phyloP scores from a whole-genome alignment of 2,797 vertebrate genomes.

The Uromys caudimaculatus region DNA sequence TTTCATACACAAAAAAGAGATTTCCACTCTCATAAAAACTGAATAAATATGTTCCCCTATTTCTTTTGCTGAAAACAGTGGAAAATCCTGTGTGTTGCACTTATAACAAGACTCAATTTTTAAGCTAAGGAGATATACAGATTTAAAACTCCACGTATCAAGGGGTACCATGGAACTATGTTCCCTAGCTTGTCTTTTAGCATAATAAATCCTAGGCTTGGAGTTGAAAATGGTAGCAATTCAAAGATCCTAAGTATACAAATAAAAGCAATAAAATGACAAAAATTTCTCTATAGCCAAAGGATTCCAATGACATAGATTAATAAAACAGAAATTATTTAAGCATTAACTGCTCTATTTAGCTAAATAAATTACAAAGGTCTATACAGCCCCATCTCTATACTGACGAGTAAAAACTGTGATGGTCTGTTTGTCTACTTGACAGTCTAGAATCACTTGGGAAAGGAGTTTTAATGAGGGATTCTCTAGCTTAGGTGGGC shows the following conservation, averaged over 20 bases:
- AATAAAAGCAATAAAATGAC: background rate
- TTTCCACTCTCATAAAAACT: background rate
- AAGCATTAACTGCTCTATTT: background rate
- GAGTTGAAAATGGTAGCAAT: background rate
- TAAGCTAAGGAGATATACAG: background rate
- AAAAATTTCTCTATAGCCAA: background rate
- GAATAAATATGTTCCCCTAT: background rate
- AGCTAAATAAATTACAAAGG: background rate
- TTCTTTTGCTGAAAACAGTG: background rate
- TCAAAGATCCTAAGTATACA: background rate
- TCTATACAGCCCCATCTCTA: fast-evolving
- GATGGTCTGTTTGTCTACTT: background rate
- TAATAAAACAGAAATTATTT: background rate
- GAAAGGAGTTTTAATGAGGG: background rate
- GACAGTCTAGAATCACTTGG: background rate
- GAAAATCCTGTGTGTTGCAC: background rate
- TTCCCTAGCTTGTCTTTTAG: background rate
- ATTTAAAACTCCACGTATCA: background rate
- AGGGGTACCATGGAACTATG: background rate
- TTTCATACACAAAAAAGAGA: background rate
- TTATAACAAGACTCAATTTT: background rate
- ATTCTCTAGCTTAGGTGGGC: background rate
- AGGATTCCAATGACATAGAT: background rate
- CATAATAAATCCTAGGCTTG: background rate
- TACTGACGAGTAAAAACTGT: background rate